These are phyloP conservation scores for Abramis brama DNA, from an alignment of 2,113 vertebrate genomes.

Conservation along the genomic window DNA sequence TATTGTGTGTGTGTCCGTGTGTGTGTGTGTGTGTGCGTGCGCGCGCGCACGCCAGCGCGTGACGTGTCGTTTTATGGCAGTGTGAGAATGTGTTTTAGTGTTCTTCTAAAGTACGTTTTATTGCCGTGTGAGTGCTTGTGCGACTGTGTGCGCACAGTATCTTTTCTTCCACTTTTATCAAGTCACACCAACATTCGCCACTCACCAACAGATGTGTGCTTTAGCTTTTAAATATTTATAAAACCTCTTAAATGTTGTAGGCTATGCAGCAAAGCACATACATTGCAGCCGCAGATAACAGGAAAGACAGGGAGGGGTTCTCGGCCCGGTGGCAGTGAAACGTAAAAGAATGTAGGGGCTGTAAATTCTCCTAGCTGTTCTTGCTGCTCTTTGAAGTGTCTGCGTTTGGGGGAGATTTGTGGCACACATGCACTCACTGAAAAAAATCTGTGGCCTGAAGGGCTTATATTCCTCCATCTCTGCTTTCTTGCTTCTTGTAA, in stretches of 20 bases:
- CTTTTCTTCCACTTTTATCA: not conserved
- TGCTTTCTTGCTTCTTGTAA: slow-evolving; percentile 37
- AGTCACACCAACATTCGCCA: not conserved
- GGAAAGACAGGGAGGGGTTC: slow-evolving; percentile 50
- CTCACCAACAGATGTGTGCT: not conserved
- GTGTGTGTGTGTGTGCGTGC: not conserved
- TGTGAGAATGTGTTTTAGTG: slow-evolving; percentile 43
- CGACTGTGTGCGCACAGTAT: not conserved
- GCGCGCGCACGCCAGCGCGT: not conserved
- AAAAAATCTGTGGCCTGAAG: slow-evolving; percentile 37
- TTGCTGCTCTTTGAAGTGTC: slow-evolving; percentile 61
- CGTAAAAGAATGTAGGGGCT: slow-evolving; percentile 65
- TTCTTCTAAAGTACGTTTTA: slow-evolving; percentile 23
- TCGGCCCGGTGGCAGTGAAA: slow-evolving; percentile 59
- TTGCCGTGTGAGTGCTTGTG: slow-evolving; percentile 4
- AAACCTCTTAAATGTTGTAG: slow-evolving; percentile 18
- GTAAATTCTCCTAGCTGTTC: slow-evolving; percentile 62
- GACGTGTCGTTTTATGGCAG: slow-evolving; percentile 35
- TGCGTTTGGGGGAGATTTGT: slow-evolving; percentile 58
- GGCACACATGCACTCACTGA: slow-evolving; percentile 47
- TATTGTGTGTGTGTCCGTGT: slow-evolving; percentile 25
- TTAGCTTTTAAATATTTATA: slow-evolving; percentile 37
- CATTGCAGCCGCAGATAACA: slow-evolving; percentile 50
- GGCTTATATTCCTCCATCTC: slow-evolving; percentile 47
- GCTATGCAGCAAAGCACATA: slow-evolving; percentile 29